Base-by-base conservation (phyloP, 2,888 invertebrate genomes). In the Argynnis bischoffii region DNA sequence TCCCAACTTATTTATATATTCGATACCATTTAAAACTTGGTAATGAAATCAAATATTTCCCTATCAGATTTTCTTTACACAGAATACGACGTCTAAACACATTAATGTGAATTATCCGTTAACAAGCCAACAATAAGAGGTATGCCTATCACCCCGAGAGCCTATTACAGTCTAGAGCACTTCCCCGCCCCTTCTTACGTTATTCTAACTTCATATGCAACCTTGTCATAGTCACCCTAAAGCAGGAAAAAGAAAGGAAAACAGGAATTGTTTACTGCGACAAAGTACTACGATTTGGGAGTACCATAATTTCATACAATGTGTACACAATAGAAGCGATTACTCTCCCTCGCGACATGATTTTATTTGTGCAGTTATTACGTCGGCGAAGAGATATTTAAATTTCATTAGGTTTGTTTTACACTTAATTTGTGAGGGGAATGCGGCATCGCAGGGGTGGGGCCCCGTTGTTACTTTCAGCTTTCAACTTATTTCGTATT, bases 391-490 rank as follows among this genome's bases (percentile, higher is more conserved):
- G 88, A 91, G 90, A 92, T 92, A 92, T 92, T 92, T 92, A 92
- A 92, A 92, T 92, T 92, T 90, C 91, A 92, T 92, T 92, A 90
- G 92, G 92, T 92, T 92, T 92, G 92, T 92, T 92, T 92, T 92
- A 92, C 92, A 92, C 91, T 92, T 92, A 92, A 92, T 92, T 92
- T 92, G 90, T 83, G 89, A 90, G 88, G 91, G 91, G 90, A 80
- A 83, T 84, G 82, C 64, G 69, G 80, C 84, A 87, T 87, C 76
- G 84, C 76, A 79, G 83, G 91, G 90, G 90, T 87, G 90, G 90
- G 79, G 87, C 82, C 76, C 80, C 76, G 81, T 85, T 87, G 86
- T 86, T 85, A 85, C 84, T 77, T 81, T 79, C 81, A 83, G 83
- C 81, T 83, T 81, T 79, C 81, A 59, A 59, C 83, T 85, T 84